Percentiles rank a stretch among this genome's conserved stretches.
Evolutionary conservation across 2,888 invertebrate genomes (phyloP).

Genomic region (Cheilosia vulpina): DNA sequence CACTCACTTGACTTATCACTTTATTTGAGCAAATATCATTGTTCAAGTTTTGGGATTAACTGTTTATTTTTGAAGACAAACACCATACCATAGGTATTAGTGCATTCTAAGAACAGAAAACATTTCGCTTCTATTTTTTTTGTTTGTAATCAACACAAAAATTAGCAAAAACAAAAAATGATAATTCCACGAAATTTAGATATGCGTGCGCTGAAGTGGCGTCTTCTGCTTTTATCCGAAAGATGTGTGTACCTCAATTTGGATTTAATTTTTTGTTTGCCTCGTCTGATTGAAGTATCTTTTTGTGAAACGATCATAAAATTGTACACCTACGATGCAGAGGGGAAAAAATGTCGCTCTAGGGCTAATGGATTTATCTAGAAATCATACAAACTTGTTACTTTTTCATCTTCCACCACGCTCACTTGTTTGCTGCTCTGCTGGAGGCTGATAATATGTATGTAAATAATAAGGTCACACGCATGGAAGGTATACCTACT

Average conservation of each 20-base stretch:
- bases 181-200: too few relatives aligned
- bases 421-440: neutral
- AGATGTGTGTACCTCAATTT: slow-evolving; percentile 1
- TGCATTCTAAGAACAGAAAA: too few relatives aligned
- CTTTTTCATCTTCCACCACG: neutral
- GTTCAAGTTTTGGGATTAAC: too few relatives aligned
- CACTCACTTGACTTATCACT: too few relatives aligned
- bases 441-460: neutral
- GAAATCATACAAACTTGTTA: slow-evolving; percentile 36
- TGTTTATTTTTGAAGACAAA: too few relatives aligned
- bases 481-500: neutral
- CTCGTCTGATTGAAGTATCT: slow-evolving; percentile 30
- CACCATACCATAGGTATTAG: too few relatives aligned
- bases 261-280: neutral
- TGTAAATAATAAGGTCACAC: slow-evolving; percentile 37
- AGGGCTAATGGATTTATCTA: slow-evolving; percentile 46
- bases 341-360: slow-evolving; percentile 31
- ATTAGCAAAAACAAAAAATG: too few relatives aligned
- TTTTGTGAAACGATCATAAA: slow-evolving; percentile 21
- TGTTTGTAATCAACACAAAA: too few relatives aligned
- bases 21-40: too few relatives aligned
- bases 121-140: too few relatives aligned
- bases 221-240: slow-evolving; percentile 2
- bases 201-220: neutral
- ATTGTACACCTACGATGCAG: neutral